Evolutionary conservation across 2,113 vertebrate species (phyloP).

Genomic region (Polyodon spathula): DNA sequence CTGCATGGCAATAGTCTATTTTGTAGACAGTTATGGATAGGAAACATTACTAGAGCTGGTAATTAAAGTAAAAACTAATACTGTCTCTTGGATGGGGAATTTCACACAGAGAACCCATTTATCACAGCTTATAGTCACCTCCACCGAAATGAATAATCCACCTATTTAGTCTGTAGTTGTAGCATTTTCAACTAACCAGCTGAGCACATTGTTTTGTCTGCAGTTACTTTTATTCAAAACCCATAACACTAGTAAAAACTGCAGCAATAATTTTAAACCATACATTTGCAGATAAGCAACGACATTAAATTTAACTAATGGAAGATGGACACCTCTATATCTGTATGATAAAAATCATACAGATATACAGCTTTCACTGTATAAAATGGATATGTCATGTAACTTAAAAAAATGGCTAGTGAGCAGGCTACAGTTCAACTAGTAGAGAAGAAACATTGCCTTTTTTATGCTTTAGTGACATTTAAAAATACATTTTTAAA

Average conservation of each 20-base stretch:
- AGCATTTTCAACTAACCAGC: conserved; percentile 17
- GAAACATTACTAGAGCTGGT: conserved; percentile 88
- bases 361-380: too few species aligned
- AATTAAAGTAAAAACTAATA: conserved; percentile 99
- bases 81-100: conserved; percentile 82
- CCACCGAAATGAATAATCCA: conserved; percentile 78
- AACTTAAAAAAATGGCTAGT: too few species aligned
- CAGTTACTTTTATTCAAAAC: background rate
- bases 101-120: conserved; percentile 81
- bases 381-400: too few species aligned
- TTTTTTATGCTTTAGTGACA: too few species aligned
- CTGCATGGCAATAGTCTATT: conserved; percentile 82
- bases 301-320: too few species aligned
- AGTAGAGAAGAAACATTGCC: too few species aligned
- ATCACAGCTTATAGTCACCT: conserved; percentile 69
- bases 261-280: conserved; percentile 46
- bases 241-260: conserved; percentile 5
- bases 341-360: background rate
- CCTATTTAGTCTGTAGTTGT: conserved; percentile 54
- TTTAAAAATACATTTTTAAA: too few species aligned
- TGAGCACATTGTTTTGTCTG: conserved; percentile 31
- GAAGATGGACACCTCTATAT: background rate
- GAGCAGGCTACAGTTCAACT: too few species aligned
- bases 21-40: conserved; percentile 94
- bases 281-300: conserved; percentile 25